phyloP scores from a whole-genome alignment of 2,888 invertebrate genomes.

The Parnassius orleans region DNA sequence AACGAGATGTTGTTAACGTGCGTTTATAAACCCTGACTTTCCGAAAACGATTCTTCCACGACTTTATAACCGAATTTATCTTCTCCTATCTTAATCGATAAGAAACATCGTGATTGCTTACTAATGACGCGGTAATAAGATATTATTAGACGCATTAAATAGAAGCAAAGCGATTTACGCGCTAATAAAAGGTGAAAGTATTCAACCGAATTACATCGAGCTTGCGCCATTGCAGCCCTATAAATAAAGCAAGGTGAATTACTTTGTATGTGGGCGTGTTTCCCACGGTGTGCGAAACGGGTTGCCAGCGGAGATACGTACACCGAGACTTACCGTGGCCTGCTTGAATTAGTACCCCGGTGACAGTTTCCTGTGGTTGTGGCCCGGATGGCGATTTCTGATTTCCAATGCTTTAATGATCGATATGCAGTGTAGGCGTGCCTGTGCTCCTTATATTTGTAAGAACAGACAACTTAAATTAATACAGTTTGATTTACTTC shows the following conservation, averaged over 20 bases:
- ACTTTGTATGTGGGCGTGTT: constrained; percentile 68
- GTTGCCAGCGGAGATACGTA: constrained; percentile 61
- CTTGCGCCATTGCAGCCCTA: constrained; percentile 53
- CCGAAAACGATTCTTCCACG: not conserved
- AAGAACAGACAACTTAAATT: too few relatives aligned
- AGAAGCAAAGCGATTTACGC: constrained; percentile 24
- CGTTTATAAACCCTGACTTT: constrained; percentile 7
- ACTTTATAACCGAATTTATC: constrained; percentile 22
- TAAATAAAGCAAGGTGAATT: constrained; percentile 67
- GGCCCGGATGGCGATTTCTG: constrained; percentile 50
- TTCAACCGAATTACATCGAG: constrained; percentile 30
- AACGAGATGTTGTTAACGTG: not conserved
- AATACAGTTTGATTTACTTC: not conserved
- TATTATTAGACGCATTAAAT: constrained; percentile 15
- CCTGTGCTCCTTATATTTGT: not conserved
- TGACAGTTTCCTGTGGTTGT: constrained; percentile 77
- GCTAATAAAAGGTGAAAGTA: constrained; percentile 35
- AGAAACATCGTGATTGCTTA: constrained; percentile 8
- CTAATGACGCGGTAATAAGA: constrained; percentile 6
- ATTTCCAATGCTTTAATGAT: constrained; percentile 39
- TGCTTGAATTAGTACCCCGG: constrained; percentile 70
- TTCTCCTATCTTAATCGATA: constrained; percentile 7
- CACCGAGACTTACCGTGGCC: constrained; percentile 71
- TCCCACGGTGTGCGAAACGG: constrained; percentile 78
- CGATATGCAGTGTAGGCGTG: constrained; percentile 33